Evolutionary conservation across 1,140 invertebrate genomes (phyloP).

Genomic region (Mizuhopecten yessoensis): DNA sequence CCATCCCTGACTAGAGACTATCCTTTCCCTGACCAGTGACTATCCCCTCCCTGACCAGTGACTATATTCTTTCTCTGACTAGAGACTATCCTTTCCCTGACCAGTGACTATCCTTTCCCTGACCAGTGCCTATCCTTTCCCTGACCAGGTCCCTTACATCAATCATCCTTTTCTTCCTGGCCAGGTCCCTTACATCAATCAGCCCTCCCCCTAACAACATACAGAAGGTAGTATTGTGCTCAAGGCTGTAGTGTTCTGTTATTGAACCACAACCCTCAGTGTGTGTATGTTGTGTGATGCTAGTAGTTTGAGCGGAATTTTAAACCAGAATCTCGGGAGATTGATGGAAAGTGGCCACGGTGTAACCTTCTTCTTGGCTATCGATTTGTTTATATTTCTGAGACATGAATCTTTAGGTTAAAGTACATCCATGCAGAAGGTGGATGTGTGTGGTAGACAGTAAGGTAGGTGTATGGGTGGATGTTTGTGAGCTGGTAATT

Average conservation of each 20-base stretch:
- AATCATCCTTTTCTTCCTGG: background rate
- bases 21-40: too few relatives aligned
- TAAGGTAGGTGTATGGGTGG: background rate
- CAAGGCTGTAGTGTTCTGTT: background rate
- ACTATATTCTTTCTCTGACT: too few relatives aligned
- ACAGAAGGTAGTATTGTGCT: background rate
- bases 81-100: too few relatives aligned
- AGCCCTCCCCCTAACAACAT: background rate
- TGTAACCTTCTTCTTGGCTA: constrained; percentile 5
- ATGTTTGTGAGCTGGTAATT: background rate
- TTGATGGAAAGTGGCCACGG: background rate
- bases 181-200: background rate
- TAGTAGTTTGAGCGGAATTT: background rate
- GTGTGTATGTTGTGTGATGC: background rate
- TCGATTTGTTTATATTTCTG: constrained; percentile 10
- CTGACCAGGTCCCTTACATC: background rate
- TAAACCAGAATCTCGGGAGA: constrained; percentile 30
- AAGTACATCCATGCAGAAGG: background rate
- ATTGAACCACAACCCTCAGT: background rate
- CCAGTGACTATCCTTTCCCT: too few relatives aligned
- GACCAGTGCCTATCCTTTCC: background rate
- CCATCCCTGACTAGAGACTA: too few relatives aligned
- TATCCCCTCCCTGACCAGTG: too few relatives aligned
- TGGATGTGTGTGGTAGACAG: background rate
- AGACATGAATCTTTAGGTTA: background rate